Conservation (phyloP, 2,113 vertebrate species). For the Tragelaphus buxtoni region DNA sequence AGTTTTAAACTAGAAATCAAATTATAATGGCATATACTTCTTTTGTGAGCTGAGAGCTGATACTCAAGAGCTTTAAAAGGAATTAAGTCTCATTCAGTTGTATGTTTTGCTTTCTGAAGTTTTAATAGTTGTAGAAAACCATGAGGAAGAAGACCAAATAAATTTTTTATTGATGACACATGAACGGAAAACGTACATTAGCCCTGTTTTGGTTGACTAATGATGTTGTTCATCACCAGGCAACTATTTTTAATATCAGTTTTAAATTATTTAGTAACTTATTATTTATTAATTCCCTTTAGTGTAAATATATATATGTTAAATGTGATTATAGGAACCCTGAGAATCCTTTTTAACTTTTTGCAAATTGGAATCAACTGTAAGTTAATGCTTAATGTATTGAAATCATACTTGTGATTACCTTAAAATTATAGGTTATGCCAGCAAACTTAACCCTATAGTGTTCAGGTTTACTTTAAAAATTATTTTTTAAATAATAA, state of each 20-base stretch:
- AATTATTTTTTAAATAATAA: not conserved
- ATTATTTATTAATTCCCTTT: not conserved
- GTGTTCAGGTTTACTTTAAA: not conserved
- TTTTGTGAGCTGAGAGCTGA: not conserved
- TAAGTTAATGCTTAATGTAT: not conserved
- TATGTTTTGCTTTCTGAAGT: not conserved
- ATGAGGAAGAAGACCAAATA: not conserved
- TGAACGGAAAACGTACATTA: not conserved
- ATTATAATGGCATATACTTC: not conserved
- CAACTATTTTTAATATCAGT: not conserved
- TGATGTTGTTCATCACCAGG: not conserved
- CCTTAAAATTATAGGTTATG: not conserved
- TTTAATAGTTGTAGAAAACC: not conserved
- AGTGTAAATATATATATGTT: not conserved
- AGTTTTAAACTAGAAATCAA: not conserved
- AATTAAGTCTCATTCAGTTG: not conserved
- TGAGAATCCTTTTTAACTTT: not conserved
- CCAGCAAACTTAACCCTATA: not conserved
- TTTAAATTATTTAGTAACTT: constrained; percentile 28
- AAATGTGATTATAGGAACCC: not conserved
- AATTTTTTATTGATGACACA: not conserved
- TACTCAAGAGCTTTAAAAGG: not conserved
- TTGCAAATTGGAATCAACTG: not conserved
- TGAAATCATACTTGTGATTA: not conserved
- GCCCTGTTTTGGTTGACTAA: not conserved